phyloP scores from a whole-genome alignment of 2,888 invertebrate genomes.

The Scrobipalpa costella region DNA sequence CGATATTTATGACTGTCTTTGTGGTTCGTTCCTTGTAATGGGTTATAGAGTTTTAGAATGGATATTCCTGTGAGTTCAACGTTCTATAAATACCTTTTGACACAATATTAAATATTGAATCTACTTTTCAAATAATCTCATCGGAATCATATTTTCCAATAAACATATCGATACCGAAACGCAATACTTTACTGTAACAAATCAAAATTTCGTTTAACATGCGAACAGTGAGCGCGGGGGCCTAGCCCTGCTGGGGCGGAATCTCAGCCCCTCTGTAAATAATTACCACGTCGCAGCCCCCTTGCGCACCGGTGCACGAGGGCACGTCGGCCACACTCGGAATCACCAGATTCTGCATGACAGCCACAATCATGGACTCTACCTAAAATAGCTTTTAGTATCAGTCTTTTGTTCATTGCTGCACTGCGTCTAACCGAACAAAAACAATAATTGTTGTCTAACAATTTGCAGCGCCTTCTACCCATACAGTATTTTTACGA shows the following conservation, averaged over 20 bases:
- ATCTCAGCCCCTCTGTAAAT: constrained; percentile 72
- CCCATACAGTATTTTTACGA: neutral
- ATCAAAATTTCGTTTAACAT: constrained; percentile 27
- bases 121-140: neutral
- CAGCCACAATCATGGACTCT: no score
- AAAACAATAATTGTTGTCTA: no score
- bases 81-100: neutral
- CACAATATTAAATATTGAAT: neutral
- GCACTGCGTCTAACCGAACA: no score
- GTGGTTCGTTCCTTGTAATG: neutral
- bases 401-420: neutral
- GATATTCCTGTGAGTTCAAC: neutral
- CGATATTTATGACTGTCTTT: constrained; percentile 17
- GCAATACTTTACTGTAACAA: constrained; percentile 14
- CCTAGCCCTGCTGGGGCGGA: constrained; percentile 46
- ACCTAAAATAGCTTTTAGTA: neutral
- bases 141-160: neutral
- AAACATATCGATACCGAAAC: neutral
- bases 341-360: neutral
- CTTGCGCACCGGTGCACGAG: constrained; percentile 41
- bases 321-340: neutral
- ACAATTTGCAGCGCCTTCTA: no score
- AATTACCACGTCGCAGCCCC: constrained; percentile 56
- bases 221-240: constrained; percentile 29
- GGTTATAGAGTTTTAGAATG: neutral